These are phyloP conservation scores for Galaxea fascicularis DNA, from an alignment of 92 coral and sea anemone genomes.

Conservation along the genomic window DNA sequence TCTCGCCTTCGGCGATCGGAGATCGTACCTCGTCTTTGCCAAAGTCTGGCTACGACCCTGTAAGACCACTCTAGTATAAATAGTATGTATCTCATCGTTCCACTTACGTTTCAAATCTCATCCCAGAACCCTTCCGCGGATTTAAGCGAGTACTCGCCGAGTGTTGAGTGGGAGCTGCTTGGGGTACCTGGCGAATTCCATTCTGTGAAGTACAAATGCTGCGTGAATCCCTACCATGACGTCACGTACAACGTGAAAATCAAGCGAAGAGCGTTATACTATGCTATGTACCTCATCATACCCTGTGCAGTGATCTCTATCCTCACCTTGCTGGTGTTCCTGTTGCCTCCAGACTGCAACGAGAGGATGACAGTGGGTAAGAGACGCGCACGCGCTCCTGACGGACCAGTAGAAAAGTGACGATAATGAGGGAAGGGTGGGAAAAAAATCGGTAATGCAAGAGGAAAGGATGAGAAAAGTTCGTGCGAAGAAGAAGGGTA, in stretches of 20 bases:
- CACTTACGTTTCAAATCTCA: not conserved
- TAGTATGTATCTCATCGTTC: not conserved
- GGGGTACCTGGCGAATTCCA: constrained; percentile 75
- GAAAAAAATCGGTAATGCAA: too few relatives aligned
- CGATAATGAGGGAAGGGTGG: too few relatives aligned
- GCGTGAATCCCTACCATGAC: constrained; percentile 84
- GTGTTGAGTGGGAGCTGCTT: constrained; percentile 86
- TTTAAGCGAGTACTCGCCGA: constrained; percentile 65
- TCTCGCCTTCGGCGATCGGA: too few relatives aligned
- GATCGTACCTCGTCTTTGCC: too few relatives aligned
- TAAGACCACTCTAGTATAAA: too few relatives aligned
- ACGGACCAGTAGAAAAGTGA: too few relatives aligned
- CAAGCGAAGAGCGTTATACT: constrained; percentile 83
- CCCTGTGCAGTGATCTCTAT: constrained; percentile 91
- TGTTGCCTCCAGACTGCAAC: constrained; percentile 93
- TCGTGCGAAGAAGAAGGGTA: too few relatives aligned
- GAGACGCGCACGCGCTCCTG: too few relatives aligned
- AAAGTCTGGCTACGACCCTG: too few relatives aligned
- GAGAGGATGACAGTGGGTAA: constrained; percentile 98
- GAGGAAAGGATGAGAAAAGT: too few relatives aligned
- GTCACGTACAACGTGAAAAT: constrained; percentile 80
- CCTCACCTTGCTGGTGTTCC: constrained; percentile 82
- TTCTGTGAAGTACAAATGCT: constrained; percentile 69
- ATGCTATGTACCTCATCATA: constrained; percentile 90
- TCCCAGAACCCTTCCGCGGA: constrained; percentile 76